phyloP scores from a whole-genome alignment of 2,888 invertebrate species.

The Aromia moschata region DNA sequence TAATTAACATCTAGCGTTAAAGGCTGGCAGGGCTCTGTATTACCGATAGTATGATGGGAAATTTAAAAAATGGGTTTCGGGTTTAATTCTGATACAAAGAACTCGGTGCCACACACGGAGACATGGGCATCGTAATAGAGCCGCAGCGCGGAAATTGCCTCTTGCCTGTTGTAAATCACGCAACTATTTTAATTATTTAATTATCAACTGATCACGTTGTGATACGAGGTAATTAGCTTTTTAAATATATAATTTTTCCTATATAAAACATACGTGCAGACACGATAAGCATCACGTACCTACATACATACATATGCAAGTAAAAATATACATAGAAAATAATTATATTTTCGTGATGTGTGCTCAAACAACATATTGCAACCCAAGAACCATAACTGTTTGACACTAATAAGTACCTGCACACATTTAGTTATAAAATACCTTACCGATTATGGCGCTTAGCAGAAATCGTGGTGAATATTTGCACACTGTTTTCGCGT shows the following conservation, averaged over 20 bases:
- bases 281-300: no score
- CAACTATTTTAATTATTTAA: conserved; percentile 16
- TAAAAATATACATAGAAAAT: background rate
- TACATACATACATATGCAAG: background rate
- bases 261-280: background rate
- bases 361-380: background rate
- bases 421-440: no score
- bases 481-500: no score
- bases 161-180: conserved; percentile 13
- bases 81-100: conserved; percentile 54
- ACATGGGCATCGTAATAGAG: conserved; percentile 49
- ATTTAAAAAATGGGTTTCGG: background rate
- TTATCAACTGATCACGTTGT: conserved; percentile 5
- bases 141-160: conserved; percentile 37
- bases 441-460: no score
- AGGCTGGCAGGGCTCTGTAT: no score
- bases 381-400: background rate
- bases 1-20: no score
- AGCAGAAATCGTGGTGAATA: no score
- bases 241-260: conserved; percentile 11
- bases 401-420: background rate
- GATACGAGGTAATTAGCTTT: conserved; percentile 14
- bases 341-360: background rate
- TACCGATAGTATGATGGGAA: no score
- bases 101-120: conserved; percentile 60